phyloP scores from a whole-genome alignment of 2,797 vertebrate species.

The Cephalopachus bancanus region DNA sequence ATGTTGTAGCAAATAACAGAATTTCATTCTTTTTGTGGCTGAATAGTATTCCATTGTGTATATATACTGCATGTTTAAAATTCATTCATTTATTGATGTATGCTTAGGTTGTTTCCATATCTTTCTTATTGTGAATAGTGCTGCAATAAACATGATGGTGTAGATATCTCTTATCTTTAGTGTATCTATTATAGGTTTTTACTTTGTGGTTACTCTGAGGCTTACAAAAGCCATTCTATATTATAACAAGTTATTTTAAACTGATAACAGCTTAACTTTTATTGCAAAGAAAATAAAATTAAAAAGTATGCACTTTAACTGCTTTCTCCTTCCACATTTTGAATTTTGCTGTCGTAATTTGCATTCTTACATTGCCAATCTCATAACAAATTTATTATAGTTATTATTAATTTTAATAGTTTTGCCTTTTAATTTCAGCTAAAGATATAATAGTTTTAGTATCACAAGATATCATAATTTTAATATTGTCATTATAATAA shows the following conservation, averaged over 20 bases:
- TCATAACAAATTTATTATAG: neutral
- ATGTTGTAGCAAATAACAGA: neutral
- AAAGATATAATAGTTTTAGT: neutral
- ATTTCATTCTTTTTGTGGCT: neutral
- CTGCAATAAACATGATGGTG: neutral
- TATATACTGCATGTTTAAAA: neutral
- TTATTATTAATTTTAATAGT: neutral
- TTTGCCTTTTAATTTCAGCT: neutral
- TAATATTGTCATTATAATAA: neutral
- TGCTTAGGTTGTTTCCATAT: neutral
- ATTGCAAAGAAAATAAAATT: neutral
- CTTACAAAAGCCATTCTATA: neutral
- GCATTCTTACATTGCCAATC: neutral
- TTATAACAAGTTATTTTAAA: neutral
- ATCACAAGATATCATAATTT: neutral
- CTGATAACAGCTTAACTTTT: neutral
- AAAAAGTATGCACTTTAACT: neutral
- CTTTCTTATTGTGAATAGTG: neutral
- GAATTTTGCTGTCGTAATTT: neutral
- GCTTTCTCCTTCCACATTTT: neutral
- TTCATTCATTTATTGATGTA: neutral
- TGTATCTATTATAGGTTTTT: neutral
- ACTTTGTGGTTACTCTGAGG: neutral
- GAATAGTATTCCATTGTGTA: neutral
- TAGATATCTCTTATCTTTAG: neutral